Base-by-base conservation (phyloP, 2,113 vertebrate genomes). In the Corvus hawaiiensis region DNA sequence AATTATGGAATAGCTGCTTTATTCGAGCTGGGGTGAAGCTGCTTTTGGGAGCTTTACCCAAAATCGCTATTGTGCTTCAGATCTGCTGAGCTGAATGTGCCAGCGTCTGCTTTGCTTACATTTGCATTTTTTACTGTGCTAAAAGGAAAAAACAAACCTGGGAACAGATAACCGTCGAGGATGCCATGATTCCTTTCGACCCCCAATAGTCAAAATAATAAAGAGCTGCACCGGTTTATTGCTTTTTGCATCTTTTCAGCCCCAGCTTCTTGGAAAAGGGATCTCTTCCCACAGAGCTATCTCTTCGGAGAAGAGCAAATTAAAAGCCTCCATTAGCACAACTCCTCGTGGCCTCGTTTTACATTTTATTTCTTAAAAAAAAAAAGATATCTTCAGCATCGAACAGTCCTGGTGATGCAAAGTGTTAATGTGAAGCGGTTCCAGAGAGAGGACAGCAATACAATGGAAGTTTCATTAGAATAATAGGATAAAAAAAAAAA, bases 81-180 rank as follows among this genome's bases (percentile, higher is more conserved):
- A 71, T 86, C 59, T 73, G 94, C 95, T 72, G 37, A 75, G 94
- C 90, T 86, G 97, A 96, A 96, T 49, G 87, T 97, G 97, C 96
- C 96, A 97, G 97, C 80, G 7, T 97, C 97, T 97, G 97, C 97
- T 97, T 97, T 97, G 97, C 97, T 97, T 96, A 94, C 95, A 98
- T 98, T 98, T 98, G 98, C 98, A 98, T 98, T 98, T 98, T 97
- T 97, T 88, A 87, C 97, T 77, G 89, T 91, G 97, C 93, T 88
- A 63, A 94, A 95, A 95, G 93, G 88, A 19, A 89, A 68, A 73
- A 83, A 21, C 59, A 71, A 74, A 69, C 8, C 56, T 3, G 3
- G 67, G 89, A 62, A 16, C 30, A 72, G 96, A 96, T 78, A 96
- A 90, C 94, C 93, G 16, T 97, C 44, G 71, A 94, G 82, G 83